Evolutionary conservation across 2,888 invertebrate genomes (phyloP), one percentile per base, ranked within the genome.

Genomic region (Hirtodrosophila cameraria): DNA sequence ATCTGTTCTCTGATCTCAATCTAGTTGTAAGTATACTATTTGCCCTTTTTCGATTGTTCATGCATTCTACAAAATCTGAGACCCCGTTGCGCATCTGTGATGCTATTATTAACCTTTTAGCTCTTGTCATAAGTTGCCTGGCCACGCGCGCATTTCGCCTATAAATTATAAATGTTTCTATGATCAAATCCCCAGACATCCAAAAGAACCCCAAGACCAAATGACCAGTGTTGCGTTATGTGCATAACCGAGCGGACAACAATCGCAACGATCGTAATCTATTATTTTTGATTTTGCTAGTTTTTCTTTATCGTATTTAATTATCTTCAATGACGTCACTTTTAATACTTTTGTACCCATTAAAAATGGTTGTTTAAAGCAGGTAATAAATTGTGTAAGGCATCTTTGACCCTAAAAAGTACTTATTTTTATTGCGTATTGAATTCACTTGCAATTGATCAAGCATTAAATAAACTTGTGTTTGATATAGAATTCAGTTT

Each of bases 81-180:
- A 6, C 43, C 30, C 35, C 48, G 33, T 45, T 38, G 39, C 31
- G 58, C 23, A 41, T 53, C 38, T 60, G 31, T 55, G 60, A 18
- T 52, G 65, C 86, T 82, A 82, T 75, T 71, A 80, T 83, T 86
- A 82, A 83, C 68, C 67, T 71, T 71, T 84, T 79, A 87, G 87
- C 87, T 88, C 75, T 87, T 87, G 87, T 87, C 87, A 87, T 69
- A 80, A 55, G 55, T 60, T 70, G 55, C 70, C 27, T 49, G 31
- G 50, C 35, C 35, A 69, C 50, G 49, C 50, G 49, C 49, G 62
- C 39, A 41, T 39, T 31, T 67, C 31, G 42, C 36, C 74, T 54
- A 74, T 72, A 62, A 68, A 54, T 69, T 74, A 7, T 7, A 53
- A 27, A 39, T 61, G 42, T 6, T 30, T 27, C 12, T 36, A 11